Evolutionary conservation across 2,797 vertebrate species (phyloP).

Genomic region (Enteromius anoplus): DNA sequence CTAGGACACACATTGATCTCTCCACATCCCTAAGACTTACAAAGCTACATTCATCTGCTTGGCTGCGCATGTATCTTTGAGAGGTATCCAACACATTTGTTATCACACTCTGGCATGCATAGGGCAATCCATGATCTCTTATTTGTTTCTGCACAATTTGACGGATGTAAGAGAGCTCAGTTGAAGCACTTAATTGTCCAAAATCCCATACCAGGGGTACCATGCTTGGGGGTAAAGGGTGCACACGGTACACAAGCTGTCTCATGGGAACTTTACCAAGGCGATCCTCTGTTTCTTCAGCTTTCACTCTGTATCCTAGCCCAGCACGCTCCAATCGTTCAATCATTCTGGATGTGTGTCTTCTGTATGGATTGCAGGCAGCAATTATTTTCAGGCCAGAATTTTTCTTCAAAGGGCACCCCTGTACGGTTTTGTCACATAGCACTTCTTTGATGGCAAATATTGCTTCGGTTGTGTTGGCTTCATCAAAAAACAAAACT

Average conservation of each 20-base stretch:
- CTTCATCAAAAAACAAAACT: constrained; percentile 83
- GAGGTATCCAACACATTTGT: constrained; percentile 74
- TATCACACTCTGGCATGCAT: constrained; percentile 61
- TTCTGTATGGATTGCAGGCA: constrained; percentile 84
- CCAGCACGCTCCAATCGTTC: constrained; percentile 79
- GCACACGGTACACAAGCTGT: constrained; percentile 84
- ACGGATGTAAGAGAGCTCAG: constrained; percentile 77
- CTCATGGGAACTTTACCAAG: constrained; percentile 81
- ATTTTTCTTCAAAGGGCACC: constrained; percentile 65
- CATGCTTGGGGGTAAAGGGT: constrained; percentile 82
- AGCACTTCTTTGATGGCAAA: constrained; percentile 82
- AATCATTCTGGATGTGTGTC: constrained; percentile 76
- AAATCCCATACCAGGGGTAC: constrained; percentile 84
- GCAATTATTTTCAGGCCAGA: constrained; percentile 80
- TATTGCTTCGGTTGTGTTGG: constrained; percentile 83
- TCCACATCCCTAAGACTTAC: constrained; percentile 83
- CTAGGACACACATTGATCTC: constrained; percentile 77
- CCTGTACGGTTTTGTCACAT: constrained; percentile 76
- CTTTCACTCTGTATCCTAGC: constrained; percentile 80
- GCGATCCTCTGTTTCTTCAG: constrained; percentile 77
- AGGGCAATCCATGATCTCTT: constrained; percentile 61
- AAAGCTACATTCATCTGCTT: constrained; percentile 79
- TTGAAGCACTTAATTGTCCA: constrained; percentile 78
- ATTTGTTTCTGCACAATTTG: constrained; percentile 78
- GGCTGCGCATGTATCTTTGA: constrained; percentile 75